Conservation (phyloP, 2,113 vertebrate genomes). For the Pangasianodon hypophthalmus region DNA sequence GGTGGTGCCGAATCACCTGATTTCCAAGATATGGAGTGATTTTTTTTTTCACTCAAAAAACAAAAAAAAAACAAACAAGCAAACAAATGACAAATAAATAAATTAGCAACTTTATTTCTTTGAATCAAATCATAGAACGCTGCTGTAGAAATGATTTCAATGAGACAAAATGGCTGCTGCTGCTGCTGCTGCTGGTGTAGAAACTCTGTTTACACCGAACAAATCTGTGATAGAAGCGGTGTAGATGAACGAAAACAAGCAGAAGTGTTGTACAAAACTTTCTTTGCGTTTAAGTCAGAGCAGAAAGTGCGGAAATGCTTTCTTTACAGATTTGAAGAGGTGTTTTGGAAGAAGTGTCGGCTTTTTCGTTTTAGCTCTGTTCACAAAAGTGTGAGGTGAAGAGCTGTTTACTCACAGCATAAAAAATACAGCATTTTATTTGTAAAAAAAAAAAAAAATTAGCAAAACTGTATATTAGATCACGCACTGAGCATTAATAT, state of each 20-base stretch:
- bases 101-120: not conserved
- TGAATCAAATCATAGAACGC: not conserved
- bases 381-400: not conserved
- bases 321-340: not conserved
- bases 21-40: constrained; percentile 31
- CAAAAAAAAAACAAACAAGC: not conserved
- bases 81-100: not conserved
- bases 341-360: not conserved
- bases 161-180: not conserved
- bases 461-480: no score
- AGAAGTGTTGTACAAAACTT: not conserved
- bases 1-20: constrained; percentile 84
- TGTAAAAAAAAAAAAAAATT: no score
- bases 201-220: not conserved
- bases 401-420: no score
- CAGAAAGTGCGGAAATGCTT: not conserved
- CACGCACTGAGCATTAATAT: no score
- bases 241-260: not conserved
- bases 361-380: not conserved
- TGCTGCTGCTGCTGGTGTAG: not conserved
- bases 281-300: not conserved
- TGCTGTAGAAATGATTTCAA: not conserved
- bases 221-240: not conserved
- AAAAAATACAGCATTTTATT: no score
- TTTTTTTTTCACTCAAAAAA: not conserved